Evolutionary conservation across 1,140 invertebrate genomes (phyloP), one percentile per base, ranked within the genome.

Genomic region (Hylaeus anthracinus): DNA sequence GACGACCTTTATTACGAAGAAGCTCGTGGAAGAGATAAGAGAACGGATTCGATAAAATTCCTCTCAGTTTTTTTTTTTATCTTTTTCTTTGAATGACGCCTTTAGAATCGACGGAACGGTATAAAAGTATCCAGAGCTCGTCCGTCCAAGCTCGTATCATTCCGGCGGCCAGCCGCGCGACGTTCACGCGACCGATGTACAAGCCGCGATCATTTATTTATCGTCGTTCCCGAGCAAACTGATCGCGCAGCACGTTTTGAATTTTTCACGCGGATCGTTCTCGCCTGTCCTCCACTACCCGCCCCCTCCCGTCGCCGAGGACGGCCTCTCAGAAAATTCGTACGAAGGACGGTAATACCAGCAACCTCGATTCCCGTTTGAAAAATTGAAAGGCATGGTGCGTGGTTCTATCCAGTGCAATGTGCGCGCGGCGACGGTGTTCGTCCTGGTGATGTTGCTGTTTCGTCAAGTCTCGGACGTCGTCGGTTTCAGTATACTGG

Each of bases 401-500:
- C 3, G 2, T 51, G 51, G 6, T 51, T 51, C 6, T 51, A 48
- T 3, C 53, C 12, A 15, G 61, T 12, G n/a, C 79, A 75, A 82
- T 37, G 79, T 80, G 75, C 81, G 64, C 76, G 12, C 37, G 64
- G 70, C 70, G 43, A 80, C 70, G 69, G 51, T 86, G 66, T 51
- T 76, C 37, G 60, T 72, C 45, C 14, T 78, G 63, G 48, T 41
- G 41, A 10, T 79, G 69, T 84, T 64, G 15, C 79, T 83, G 60
- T 76, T 64, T 41, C 72, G 43, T 26, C 53, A 66, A 71, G 56
- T 73, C 8, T 65, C 70, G n/a, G 6, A 53, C 58, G n/a, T 56
- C 67, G 39, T 61, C 43, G 86, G 81, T 69, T 92, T 89, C 80
- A 86, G 83, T 43, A 92, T 92, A 66, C 86, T 92, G 37, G 92